Evolutionary conservation across 2,113 vertebrate genomes (phyloP).

Genomic region (Lipotes vexillifer): DNA sequence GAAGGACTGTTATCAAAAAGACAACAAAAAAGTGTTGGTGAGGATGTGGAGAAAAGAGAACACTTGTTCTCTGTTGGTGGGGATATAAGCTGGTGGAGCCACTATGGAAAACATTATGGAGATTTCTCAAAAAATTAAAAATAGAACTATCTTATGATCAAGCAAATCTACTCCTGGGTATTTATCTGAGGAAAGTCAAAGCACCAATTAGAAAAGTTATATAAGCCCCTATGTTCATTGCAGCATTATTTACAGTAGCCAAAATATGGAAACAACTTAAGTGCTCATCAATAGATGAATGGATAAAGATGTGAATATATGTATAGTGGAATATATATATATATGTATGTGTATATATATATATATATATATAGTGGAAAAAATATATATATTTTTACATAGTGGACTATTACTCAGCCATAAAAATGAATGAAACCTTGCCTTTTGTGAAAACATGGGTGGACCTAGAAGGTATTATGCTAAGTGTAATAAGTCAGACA

Average conservation of each 20-base stretch:
- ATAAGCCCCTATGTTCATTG: background rate
- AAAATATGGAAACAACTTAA: background rate
- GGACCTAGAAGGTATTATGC: too few relatives aligned
- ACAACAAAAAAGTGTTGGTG: background rate
- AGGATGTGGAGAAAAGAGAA: background rate
- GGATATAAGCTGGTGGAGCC: background rate
- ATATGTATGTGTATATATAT: too few relatives aligned
- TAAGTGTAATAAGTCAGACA: background rate
- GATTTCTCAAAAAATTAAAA: background rate
- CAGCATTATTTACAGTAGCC: too few relatives aligned
- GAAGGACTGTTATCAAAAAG: background rate
- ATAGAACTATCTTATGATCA: background rate
- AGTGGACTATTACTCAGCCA: background rate
- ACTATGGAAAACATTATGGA: background rate
- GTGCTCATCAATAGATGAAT: background rate
- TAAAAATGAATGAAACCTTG: background rate
- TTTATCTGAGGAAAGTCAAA: background rate
- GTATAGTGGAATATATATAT: too few relatives aligned
- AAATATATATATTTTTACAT: too few relatives aligned
- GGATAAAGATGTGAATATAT: background rate
- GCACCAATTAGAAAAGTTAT: background rate
- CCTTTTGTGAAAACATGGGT: background rate
- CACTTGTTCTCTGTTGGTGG: background rate
- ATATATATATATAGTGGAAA: too few relatives aligned
- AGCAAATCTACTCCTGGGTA: background rate